These are phyloP conservation scores for Leucoptera coffeella DNA, from an alignment of 2,888 invertebrate genomes.

Conservation along the genomic window DNA sequence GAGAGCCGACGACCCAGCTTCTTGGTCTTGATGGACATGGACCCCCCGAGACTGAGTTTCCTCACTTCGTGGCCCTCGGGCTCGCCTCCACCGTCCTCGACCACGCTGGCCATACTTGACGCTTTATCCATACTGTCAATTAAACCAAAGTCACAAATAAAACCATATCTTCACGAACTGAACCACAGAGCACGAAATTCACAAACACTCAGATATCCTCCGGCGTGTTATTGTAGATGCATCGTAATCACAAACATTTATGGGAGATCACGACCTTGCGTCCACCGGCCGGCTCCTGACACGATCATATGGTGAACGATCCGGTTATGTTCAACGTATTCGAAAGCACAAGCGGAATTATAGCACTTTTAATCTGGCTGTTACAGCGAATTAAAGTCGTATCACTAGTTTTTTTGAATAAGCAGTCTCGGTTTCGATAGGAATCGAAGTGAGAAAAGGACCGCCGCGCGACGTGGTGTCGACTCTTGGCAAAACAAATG, in stretches of 20 bases:
- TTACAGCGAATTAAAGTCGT: too few species aligned
- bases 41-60: slow-evolving; percentile 38
- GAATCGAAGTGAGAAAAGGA: too few species aligned
- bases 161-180: not conserved
- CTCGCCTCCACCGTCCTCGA: slow-evolving; percentile 23
- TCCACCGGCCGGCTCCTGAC: not conserved
- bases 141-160: not conserved
- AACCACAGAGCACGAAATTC: slow-evolving; percentile 13
- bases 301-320: slow-evolving; percentile 32
- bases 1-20: slow-evolving; percentile 47
- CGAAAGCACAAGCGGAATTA: too few species aligned
- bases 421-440: too few species aligned
- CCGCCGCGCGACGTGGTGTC: too few species aligned
- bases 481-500: too few species aligned
- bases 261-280: slow-evolving; percentile 20
- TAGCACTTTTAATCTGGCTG: slow-evolving; percentile 11
- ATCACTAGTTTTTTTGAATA: too few species aligned
- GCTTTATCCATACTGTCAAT: slow-evolving; percentile 17
- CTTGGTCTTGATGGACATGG: slow-evolving; percentile 42
- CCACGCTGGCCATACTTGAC: slow-evolving; percentile 27
- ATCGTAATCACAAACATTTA: too few species aligned
- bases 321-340: slow-evolving; percentile 32
- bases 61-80: slow-evolving; percentile 13
- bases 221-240: not conserved
- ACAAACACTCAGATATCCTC: not conserved